Evolutionary conservation across 2,797 vertebrate genomes (phyloP).

Genomic region (Sebastes nivosus): DNA sequence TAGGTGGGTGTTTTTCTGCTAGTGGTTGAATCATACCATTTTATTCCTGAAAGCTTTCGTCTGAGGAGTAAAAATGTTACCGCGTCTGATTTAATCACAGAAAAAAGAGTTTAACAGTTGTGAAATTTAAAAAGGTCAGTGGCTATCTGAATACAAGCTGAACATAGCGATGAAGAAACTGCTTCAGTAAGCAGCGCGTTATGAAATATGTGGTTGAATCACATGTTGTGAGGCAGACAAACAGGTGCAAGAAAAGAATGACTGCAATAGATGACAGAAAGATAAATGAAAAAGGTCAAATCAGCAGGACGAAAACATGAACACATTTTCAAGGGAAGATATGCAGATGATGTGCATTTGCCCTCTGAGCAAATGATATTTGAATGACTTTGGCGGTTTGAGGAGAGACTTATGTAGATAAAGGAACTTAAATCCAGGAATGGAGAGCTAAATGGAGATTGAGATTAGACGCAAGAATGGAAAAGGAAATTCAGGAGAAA

Average conservation of each 20-base stretch:
- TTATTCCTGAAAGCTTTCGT: not conserved
- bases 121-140: not conserved
- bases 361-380: constrained; percentile 10
- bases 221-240: not conserved
- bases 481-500: not conserved
- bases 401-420: constrained; percentile 34
- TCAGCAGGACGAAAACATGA: not conserved
- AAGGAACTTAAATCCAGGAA: constrained; percentile 37
- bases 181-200: not conserved
- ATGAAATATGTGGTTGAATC: not conserved
- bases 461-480: not conserved
- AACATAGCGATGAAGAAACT: not conserved
- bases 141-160: not conserved
- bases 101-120: not conserved
- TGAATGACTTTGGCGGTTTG: constrained; percentile 10
- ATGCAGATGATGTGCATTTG: not conserved
- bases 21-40: not conserved
- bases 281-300: not conserved
- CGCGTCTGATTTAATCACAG: not conserved
- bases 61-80: not conserved
- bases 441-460: constrained; percentile 18
- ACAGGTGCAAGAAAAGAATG: not conserved
- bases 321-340: constrained; percentile 1
- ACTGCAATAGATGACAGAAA: not conserved
- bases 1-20: no score